Conservation (phyloP, 1,140 invertebrate genomes). For the Dysdera silvatica region DNA sequence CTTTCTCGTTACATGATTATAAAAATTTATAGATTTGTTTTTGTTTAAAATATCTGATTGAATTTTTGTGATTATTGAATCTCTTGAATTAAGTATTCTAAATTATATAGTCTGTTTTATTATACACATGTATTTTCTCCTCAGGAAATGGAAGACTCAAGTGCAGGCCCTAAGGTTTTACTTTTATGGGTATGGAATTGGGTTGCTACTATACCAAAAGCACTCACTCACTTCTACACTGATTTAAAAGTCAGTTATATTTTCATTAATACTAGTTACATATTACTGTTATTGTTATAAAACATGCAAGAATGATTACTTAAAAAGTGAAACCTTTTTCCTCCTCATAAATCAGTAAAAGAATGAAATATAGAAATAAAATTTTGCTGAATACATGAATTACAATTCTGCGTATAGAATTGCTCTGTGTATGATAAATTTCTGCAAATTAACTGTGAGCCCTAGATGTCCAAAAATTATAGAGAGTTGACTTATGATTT, state of each 20-base stretch:
- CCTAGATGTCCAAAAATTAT: no score
- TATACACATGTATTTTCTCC: not conserved
- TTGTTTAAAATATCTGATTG: no score
- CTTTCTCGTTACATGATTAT: no score
- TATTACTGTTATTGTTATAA: not conserved
- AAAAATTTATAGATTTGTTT: no score
- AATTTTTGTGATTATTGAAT: no score
- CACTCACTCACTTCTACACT: conserved; percentile 5
- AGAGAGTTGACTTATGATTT: no score
- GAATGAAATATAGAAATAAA: not conserved
- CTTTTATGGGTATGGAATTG: conserved; percentile 23
- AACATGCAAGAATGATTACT: not conserved
- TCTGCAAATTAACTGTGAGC: no score
- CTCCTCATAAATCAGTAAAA: not conserved
- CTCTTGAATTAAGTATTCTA: no score
- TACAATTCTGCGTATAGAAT: not conserved
- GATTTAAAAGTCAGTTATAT: conserved; percentile 16
- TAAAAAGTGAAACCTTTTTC: not conserved
- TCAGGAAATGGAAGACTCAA: not conserved
- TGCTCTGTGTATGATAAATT: no score
- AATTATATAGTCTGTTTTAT: no score
- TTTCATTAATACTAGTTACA: not conserved
- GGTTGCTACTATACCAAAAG: conserved; percentile 15
- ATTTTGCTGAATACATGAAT: not conserved
- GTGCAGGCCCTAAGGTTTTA: conserved; percentile 5